A percentile compares a stretch with the other conserved stretches of the same genome.
phyloP scores from a whole-genome alignment of 2,888 invertebrate species.

The Xestoiulus laeticollis region DNA sequence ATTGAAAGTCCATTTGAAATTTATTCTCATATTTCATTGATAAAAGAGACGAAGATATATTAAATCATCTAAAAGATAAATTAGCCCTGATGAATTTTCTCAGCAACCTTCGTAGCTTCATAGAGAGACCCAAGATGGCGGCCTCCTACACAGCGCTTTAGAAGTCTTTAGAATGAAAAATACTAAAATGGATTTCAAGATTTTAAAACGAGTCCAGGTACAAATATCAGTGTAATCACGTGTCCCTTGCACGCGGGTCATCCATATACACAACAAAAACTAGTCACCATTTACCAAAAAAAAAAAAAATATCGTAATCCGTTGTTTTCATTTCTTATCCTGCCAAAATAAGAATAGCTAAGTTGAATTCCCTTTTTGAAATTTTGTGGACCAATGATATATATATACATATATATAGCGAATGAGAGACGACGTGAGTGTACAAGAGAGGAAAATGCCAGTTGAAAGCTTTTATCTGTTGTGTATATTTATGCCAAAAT shows the following conservation, averaged over 20 bases:
- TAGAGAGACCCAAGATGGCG: background rate
- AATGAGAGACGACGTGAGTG: constrained; percentile 19
- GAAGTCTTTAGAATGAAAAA: too few relatives aligned
- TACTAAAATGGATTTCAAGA: background rate
- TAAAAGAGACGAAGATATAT: too few relatives aligned
- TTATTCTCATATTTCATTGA: too few relatives aligned
- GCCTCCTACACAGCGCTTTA: too few relatives aligned
- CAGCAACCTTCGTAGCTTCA: too few relatives aligned
- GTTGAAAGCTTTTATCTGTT: constrained; percentile 42
- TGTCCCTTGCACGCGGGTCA: background rate
- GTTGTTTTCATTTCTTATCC: constrained; percentile 38
- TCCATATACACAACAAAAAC: background rate
- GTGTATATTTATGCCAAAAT: constrained; percentile 45
- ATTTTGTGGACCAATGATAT: constrained; percentile 48
- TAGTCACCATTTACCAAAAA: background rate
- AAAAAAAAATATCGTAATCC: constrained; percentile 14
- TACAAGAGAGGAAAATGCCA: constrained; percentile 23
- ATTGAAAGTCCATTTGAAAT: background rate
- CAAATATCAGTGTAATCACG: background rate
- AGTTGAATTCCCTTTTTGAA: constrained; percentile 37
- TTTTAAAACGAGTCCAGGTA: background rate
- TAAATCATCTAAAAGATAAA: too few relatives aligned
- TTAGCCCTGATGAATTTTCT: too few relatives aligned
- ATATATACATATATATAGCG: constrained; percentile 43
- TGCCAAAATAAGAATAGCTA: constrained; percentile 8